phyloP scores from a whole-genome alignment of 2,888 invertebrate species.

The Geotrupes spiniger region DNA sequence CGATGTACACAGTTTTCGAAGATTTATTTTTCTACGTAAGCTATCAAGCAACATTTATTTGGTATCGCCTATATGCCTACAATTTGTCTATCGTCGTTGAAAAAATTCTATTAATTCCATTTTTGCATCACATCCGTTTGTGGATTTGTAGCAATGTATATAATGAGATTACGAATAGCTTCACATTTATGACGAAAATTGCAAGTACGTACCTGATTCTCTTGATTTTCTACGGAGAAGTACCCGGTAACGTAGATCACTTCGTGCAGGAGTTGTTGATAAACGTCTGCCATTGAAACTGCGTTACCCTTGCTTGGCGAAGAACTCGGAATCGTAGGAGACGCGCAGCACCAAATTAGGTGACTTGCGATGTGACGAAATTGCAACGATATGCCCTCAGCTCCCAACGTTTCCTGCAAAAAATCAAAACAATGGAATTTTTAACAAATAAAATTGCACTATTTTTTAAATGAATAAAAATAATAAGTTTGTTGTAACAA shows the following conservation, averaged over 20 bases:
- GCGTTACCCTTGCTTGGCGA: constrained; percentile 48
- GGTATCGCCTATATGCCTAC: too few relatives aligned
- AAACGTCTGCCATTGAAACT: constrained; percentile 53
- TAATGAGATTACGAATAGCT: too few relatives aligned
- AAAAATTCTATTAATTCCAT: too few relatives aligned
- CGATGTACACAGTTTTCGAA: too few relatives aligned
- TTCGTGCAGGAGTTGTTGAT: constrained; percentile 70
- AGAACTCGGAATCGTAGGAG: constrained; percentile 41
- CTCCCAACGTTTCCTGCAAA: constrained; percentile 70
- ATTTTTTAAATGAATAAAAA: too few relatives aligned
- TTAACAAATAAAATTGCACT: neutral
- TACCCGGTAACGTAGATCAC: constrained; percentile 79
- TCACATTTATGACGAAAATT: too few relatives aligned
- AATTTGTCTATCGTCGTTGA: too few relatives aligned
- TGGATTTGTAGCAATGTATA: too few relatives aligned
- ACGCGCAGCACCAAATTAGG: constrained; percentile 66
- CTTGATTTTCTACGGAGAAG: constrained; percentile 75
- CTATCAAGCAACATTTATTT: too few relatives aligned
- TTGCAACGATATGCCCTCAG: constrained; percentile 82
- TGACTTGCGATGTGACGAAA: constrained; percentile 83
- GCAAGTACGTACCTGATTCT: constrained; percentile 73
- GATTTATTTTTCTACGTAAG: too few relatives aligned
- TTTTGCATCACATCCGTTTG: too few relatives aligned
- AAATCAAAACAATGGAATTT: constrained; percentile 12
- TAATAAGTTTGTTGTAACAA: too few relatives aligned